Conservation (phyloP, 2,113 vertebrate species). For the Calonectris borealis region DNA sequence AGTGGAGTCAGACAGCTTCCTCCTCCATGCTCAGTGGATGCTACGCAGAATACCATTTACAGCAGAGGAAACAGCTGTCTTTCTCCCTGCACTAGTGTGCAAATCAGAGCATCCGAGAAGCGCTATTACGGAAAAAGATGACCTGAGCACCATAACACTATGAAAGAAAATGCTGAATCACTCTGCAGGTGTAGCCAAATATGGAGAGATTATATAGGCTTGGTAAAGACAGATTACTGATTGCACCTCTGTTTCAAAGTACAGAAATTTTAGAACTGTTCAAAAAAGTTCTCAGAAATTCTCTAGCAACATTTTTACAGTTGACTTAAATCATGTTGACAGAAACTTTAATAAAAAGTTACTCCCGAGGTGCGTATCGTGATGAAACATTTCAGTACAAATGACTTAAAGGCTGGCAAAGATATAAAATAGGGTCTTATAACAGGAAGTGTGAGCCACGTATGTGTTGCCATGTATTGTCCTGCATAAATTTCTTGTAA, state of each 20-base stretch:
- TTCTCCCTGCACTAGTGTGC: background rate
- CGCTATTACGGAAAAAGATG: accelerated
- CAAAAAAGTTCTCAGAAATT: background rate
- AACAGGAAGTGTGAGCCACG: background rate
- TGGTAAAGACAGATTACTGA: background rate
- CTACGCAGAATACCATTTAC: background rate
- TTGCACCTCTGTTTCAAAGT: background rate
- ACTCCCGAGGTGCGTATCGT: accelerated
- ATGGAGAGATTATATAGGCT: background rate
- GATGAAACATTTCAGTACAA: background rate
- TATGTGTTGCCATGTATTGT: background rate
- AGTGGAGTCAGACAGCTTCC: background rate
- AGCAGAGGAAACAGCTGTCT: background rate
- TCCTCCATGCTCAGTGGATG: background rate
- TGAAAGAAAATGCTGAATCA: background rate
- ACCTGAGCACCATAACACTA: background rate
- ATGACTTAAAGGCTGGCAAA: background rate
- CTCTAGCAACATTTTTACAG: background rate
- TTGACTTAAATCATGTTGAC: background rate
- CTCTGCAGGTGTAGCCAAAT: background rate
- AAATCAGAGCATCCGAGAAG: background rate
- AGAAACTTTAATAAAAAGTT: background rate
- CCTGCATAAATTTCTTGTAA: background rate
- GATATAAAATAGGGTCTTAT: background rate
- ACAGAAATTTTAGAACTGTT: background rate